A percentile compares a stretch with the other conserved stretches of the same genome.
phyloP scores from a whole-genome alignment of 1,140 invertebrate species.

The Drosophila parvula region DNA sequence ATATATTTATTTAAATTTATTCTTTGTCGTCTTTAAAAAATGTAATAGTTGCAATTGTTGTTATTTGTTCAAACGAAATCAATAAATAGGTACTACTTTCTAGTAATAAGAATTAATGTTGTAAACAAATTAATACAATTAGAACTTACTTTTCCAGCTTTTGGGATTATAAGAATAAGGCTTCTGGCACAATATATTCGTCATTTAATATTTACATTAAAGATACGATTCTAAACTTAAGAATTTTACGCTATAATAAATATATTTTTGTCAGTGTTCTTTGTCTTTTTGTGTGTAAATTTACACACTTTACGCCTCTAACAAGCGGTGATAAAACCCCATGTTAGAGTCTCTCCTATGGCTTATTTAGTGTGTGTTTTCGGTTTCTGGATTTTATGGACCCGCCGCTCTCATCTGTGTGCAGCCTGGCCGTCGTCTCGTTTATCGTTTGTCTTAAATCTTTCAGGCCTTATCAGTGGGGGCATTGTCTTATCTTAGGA shows the following conservation, averaged over 20 bases:
- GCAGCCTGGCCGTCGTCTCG: conserved; percentile 40
- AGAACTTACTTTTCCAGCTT: no score
- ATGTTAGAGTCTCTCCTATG: conserved; percentile 29
- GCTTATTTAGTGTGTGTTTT: conserved; percentile 39
- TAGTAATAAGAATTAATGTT: not conserved
- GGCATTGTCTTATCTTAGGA: conserved; percentile 52
- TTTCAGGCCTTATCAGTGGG: conserved; percentile 52
- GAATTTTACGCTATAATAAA: not conserved
- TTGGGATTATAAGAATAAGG: not conserved
- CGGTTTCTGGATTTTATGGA: conserved; percentile 36
- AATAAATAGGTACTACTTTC: no score
- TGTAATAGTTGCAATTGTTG: no score
- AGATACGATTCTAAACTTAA: not conserved
- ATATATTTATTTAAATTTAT: not conserved
- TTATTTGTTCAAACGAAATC: no score
- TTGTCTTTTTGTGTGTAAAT: conserved; percentile 59
- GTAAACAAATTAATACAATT: not conserved
- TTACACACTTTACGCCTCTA: conserved; percentile 73
- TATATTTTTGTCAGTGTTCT: conserved; percentile 2
- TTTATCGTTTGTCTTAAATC: conserved; percentile 65
- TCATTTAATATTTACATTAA: not conserved
- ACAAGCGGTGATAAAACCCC: conserved; percentile 72
- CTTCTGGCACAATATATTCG: not conserved
- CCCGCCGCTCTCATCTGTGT: conserved; percentile 38
- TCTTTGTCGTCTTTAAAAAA: no score